phyloP scores from a whole-genome alignment of 2,888 invertebrate genomes.

The Leptopilina myrica region DNA sequence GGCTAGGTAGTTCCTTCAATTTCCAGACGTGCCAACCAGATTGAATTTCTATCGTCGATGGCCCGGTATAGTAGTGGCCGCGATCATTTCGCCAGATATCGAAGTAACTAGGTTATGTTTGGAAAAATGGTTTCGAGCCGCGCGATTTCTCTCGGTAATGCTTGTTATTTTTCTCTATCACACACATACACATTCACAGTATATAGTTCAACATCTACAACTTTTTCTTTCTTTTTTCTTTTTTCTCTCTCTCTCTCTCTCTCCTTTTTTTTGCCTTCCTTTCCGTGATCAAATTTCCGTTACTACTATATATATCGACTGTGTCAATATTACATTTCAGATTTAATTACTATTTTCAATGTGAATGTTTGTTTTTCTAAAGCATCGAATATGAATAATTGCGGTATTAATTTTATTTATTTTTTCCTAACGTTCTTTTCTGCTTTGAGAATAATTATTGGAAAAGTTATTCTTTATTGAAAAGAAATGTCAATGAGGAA shows the following conservation, averaged over 20 bases:
- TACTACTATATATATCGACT: neutral
- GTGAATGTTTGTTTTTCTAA: neutral
- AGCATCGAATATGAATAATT: neutral
- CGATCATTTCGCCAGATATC: constrained; percentile 71
- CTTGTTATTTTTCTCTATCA: constrained; percentile 47
- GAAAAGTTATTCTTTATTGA: no score
- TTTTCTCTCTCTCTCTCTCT: neutral
- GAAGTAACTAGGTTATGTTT: constrained; percentile 70
- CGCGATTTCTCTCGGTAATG: constrained; percentile 63
- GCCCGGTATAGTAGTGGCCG: constrained; percentile 52
- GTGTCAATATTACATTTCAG: neutral
- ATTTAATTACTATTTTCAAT: constrained; percentile 18
- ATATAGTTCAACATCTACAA: no score
- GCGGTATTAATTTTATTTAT: no score
- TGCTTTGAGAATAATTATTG: no score
- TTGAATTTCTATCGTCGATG: constrained; percentile 71
- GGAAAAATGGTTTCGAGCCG: constrained; percentile 64
- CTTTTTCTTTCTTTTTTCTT: neutral
- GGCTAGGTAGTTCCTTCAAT: constrained; percentile 67
- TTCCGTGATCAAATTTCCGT: neutral
- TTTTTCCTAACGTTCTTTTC: no score
- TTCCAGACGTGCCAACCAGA: constrained; percentile 70
- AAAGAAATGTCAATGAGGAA: no score
- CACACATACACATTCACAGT: neutral
- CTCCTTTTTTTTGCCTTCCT: neutral